Base-by-base conservation (phyloP, 92 coral and sea anemone species). In the Desmophyllum pertusum region DNA sequence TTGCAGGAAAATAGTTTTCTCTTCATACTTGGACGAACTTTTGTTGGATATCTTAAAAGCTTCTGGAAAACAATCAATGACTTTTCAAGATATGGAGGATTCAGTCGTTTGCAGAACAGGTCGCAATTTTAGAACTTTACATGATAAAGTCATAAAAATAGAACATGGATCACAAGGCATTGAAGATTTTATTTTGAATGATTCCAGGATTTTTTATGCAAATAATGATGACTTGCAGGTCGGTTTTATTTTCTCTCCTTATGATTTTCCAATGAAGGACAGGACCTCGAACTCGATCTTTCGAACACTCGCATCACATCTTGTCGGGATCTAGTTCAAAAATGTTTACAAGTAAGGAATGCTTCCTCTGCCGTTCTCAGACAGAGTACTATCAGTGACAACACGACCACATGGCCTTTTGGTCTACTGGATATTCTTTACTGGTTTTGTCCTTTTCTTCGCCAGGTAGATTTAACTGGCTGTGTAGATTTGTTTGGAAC, bases 401-500 rank as follows among this genome's bases (percentile, higher is more conserved):
- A 65, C 1, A 29, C 42, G 10, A 19, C 40, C 4, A 27, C 15
- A 0, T 76, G 81, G 81, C 81, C 53, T 0, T 38, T 76, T 39
- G 38, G 51, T 4, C 36, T 76, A 1, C 35, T 76, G 48, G 81
- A 76, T 39, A 10, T 76, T 52, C 48, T 76, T 23, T 59, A 21
- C 68, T 76, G 81, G 81, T 76, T 76, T 76, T 76, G 81, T 13
- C 81, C 81, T 14, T 19, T 17, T 3, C 36, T 76, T 36, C 13
- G 48, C n/a, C 46, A 39, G 50, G 64, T 76, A 6, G 81, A 76
- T 17, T 0, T 76, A 36, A 76, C 81, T 0, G 70, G 68, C 21
- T 76, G 81, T 21, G n/a, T 0, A 59, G 50, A 59, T 37, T 52
- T 53, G 68, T 36, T 38, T 6, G 33, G 42, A 31, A 38, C n/a